phyloP scores from a whole-genome alignment of 2,888 invertebrate genomes.

The Calameuta filiformis region DNA sequence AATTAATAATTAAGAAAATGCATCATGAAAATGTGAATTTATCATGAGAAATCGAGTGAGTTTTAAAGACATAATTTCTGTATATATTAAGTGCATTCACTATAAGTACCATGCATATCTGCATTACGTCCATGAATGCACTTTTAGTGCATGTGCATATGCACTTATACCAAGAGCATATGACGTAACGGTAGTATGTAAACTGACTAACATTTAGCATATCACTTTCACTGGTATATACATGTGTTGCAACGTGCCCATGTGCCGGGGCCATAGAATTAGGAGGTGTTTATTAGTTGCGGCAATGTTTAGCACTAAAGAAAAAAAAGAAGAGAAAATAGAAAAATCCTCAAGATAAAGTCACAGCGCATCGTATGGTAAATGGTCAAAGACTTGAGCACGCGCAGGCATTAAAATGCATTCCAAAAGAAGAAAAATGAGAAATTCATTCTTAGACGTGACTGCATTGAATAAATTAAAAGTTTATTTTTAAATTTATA shows the following conservation, averaged over 20 bases:
- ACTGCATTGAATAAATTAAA: neutral
- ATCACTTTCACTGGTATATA: neutral
- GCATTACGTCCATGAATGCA: neutral
- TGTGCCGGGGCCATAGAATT: neutral
- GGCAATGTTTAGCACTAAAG: neutral
- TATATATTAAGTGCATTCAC: neutral
- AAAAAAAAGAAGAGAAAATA: neutral
- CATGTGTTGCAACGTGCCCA: neutral
- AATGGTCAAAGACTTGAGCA: neutral
- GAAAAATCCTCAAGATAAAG: neutral
- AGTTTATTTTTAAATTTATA: neutral
- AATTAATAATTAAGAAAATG: neutral
- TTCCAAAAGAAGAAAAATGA: neutral
- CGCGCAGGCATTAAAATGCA: neutral
- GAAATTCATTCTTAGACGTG: neutral
- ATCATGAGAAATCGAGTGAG: neutral
- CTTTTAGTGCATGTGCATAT: neutral
- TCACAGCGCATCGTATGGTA: neutral
- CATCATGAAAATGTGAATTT: neutral
- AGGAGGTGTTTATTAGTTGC: neutral
- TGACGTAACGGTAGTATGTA: neutral
- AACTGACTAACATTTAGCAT: neutral
- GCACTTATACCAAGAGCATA: neutral
- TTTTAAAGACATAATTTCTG: neutral
- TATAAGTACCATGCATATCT: too few species aligned